Base-by-base conservation (phyloP, 2,888 invertebrate genomes). In the Melanostoma mellinum region DNA sequence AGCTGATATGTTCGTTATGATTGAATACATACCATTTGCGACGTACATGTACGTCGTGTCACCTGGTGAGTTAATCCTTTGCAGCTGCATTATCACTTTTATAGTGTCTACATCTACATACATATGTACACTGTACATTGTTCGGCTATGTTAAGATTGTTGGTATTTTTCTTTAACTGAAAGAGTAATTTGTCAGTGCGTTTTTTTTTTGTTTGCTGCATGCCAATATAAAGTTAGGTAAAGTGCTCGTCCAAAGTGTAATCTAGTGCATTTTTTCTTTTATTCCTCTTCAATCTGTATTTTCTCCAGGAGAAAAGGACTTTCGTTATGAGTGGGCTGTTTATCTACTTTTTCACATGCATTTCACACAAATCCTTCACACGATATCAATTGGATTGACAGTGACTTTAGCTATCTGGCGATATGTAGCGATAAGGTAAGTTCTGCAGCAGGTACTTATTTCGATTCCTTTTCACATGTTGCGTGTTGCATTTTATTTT, bases 371-470 rank as follows among this genome's bases (percentile, higher is more conserved):
- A 91, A 94, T 96, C 9, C 94, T 95, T 87, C 96, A 96, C 90
- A 98, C 98, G 1, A 96, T 98, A 85, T 97, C 98, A 0, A 98
- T 98, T 87, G 97, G 97, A 93, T 91, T 98, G 87, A 98, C 98
- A 0, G 96, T 98, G 3, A 96, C 96, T 0, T 91, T 98, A 85
- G 98, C 98, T 0, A 94, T 98, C 8, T 98, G 98, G 97, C 93
- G 98, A 8, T 98, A 96, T 90, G 93, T 97, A 69, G 96, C 95
- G 85, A 95, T 97, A 89, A 95, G 95, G 96, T 96, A 91, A 93
- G 94, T 92, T 67, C 30, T 44, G 56, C 44, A 71, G n/a, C 6
- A 30, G 20, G 20, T 20, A 20, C 20, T 20, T 20, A 20, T 20
- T 20, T 20, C 20, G 20, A 20, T 20, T 20, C 20, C 20, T 20